Conservation (phyloP, 2,888 invertebrate species). For the Chaetoderma sp. region DNA sequence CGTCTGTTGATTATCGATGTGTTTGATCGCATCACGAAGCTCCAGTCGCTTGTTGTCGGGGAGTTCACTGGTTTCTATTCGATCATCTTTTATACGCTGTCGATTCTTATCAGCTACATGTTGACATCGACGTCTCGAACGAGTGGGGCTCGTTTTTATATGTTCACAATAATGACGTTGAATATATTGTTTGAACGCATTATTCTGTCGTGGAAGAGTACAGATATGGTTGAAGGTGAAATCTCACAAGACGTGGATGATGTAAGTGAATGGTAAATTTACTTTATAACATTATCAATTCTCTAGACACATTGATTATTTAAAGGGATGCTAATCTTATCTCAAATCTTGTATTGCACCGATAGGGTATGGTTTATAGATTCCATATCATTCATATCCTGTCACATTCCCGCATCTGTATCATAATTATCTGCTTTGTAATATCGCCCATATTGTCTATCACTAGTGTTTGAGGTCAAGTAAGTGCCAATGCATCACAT, state of each 20-base stretch:
- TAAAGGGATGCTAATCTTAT: too few species aligned
- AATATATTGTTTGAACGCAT: constrained; percentile 72
- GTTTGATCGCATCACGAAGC: constrained; percentile 73
- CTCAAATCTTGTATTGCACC: too few species aligned
- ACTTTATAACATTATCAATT: background rate
- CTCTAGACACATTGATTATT: too few species aligned
- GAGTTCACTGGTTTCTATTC: constrained; percentile 78
- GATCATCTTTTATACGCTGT: constrained; percentile 74
- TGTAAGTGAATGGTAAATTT: background rate
- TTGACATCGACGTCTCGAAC: constrained; percentile 75
- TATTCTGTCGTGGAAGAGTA: constrained; percentile 32
- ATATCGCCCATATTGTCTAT: too few species aligned
- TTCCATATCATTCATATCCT: too few species aligned
- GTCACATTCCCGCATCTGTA: too few species aligned
- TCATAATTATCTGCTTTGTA: too few species aligned
- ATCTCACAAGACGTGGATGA: background rate
- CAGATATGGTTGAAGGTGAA: background rate
- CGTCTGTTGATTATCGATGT: constrained; percentile 74
- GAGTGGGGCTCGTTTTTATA: constrained; percentile 73
- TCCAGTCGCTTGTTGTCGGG: constrained; percentile 76
- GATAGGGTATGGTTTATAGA: too few species aligned
- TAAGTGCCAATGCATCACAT: too few species aligned
- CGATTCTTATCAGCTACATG: constrained; percentile 73
- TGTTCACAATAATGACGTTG: constrained; percentile 73
- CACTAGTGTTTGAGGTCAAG: too few species aligned